Evolutionary conservation across 2,113 vertebrate species (phyloP), one percentile per base, ranked within the genome.

Genomic region (Alectura lathami): DNA sequence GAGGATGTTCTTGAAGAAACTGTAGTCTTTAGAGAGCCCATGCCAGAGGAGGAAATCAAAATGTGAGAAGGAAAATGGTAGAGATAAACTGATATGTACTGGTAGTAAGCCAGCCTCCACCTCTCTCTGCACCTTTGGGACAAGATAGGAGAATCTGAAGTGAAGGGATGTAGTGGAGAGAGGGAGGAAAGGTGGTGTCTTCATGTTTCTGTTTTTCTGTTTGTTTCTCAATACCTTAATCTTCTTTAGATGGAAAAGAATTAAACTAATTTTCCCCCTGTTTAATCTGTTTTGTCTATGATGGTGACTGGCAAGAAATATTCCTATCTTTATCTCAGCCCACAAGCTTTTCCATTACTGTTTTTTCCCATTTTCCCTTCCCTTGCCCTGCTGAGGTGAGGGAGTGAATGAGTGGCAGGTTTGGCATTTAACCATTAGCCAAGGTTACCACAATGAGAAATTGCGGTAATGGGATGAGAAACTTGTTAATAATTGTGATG

Each of bases 401-500:
- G 13, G 6, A 74, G 17, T 47, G 59, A 75, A 4, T 50, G 11
- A 68, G 12, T 1, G 7, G 1, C 3, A 67, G 18, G 15, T 13
- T 48, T 22, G 14, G 4, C 9, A 27, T 63, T 62, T 73, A 50
- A 23, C 3, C 62, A 34, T 64, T 68, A 86, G 17, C 4, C 21
- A 57, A 34, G 0, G 0, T 43, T 53, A 47, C 4, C 1, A 70
- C 16, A 50, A 16, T 36, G 53, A 21, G 3, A 90, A 82, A 30
- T 40, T 70, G 18, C 72, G 29, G 6, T 68, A 27, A 22, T 7
- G 40, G 8, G n/a, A 23, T 16, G 3, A 56, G 14, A 64, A 89
- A 56, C 27, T n/a, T 77, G 29, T 34, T 47, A 86, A 57, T 17
- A 54, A 20, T 6, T 7, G 56, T 79, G 34, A 32, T 54, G 34